Evolutionary conservation across 35 echinoderm and acorn worm genomes (phyloP), one percentile per base, ranked within the genome.

Genomic region (Eucidaris tribuloides): DNA sequence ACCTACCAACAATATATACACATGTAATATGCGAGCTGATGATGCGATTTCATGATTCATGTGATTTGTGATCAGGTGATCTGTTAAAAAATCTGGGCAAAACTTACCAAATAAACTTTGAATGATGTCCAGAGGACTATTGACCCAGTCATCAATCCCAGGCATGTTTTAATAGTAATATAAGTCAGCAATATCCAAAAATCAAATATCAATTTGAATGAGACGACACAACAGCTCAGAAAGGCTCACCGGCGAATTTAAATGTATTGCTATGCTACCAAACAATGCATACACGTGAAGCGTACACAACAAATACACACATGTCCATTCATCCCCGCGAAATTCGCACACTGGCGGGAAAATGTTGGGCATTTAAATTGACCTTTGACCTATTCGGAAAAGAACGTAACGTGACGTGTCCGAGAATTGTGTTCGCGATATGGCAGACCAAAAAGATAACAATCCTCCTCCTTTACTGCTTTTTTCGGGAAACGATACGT

Each of bases 381-480:
- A 74, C 68, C 68, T 74, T 74, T 74, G 68, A 74, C 68, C 68
- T 74, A 20, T 43, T 18, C 35, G 64, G 3, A 7, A 24, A 23
- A 2, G 23, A 7, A 39, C 33, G 68, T 6, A 42, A 74, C 3
- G 17, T 74, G 68, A 74, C 68, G 68, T 74, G 68, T 74, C 38
- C 68, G 44, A 44, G 61, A 64, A 64, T 34, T 0, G 61, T 32
- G 44, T 40, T 40, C 35, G 68, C 40, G 68, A 44, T 50, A 96
- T 96, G 93, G 84, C 88, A 49, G 84, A 96, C 45, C 89, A 87
- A 83, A 87, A 91, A 29, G 91, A 81, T 19, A 77, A 91, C 24
- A 87, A 57, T 50, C 70, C 88, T 60, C 93, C 89, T 39, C 93
- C 88, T 27, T 76, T 96, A 49, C 68, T 96, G 25, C 77, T 91